Percentiles rank a stretch among this genome's conserved stretches.
Evolutionary conservation across 2,888 invertebrate genomes (phyloP).

Genomic region (Stenurella melanura): DNA sequence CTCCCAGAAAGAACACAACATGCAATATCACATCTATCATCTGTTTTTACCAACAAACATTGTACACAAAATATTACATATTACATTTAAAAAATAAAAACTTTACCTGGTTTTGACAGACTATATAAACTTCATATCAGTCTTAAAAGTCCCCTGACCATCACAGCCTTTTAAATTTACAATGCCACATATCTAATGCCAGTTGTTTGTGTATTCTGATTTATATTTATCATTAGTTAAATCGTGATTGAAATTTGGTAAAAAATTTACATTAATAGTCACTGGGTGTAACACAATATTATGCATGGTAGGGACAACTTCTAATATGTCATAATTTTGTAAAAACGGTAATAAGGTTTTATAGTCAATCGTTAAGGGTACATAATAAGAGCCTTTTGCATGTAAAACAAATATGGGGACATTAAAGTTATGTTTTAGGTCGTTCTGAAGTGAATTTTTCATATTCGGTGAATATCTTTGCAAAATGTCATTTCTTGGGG

Average conservation of each 20-base stretch:
- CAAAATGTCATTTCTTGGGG: conserved; percentile 53
- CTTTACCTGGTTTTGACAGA: conserved; percentile 54
- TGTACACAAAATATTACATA: conserved; percentile 30
- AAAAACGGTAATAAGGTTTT: conserved; percentile 83
- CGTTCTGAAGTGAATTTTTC: conserved; percentile 50
- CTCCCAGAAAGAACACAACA: conserved; percentile 24
- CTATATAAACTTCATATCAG: conserved; percentile 62
- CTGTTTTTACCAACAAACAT: not conserved
- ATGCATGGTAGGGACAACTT: conserved; percentile 75
- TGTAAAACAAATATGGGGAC: conserved; percentile 94
- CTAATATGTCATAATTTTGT: conserved; percentile 78
- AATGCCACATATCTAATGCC: conserved; percentile 46
- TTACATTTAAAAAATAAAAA: conserved; percentile 51
- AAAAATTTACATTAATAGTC: conserved; percentile 91
- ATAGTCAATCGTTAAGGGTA: conserved; percentile 89
- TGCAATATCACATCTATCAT: not conserved
- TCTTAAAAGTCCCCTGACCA: conserved; percentile 67
- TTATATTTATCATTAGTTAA: conserved; percentile 58
- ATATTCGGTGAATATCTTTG: conserved; percentile 57
- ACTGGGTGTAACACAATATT: conserved; percentile 87
- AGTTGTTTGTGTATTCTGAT: conserved; percentile 55
- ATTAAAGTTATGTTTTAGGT: conserved; percentile 72
- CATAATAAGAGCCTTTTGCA: conserved; percentile 90
- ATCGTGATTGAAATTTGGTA: conserved; percentile 58
- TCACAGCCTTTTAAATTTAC: conserved; percentile 64